Base-by-base conservation (phyloP, 2,113 vertebrate species). In the Leptobrachium ailaonicum region DNA sequence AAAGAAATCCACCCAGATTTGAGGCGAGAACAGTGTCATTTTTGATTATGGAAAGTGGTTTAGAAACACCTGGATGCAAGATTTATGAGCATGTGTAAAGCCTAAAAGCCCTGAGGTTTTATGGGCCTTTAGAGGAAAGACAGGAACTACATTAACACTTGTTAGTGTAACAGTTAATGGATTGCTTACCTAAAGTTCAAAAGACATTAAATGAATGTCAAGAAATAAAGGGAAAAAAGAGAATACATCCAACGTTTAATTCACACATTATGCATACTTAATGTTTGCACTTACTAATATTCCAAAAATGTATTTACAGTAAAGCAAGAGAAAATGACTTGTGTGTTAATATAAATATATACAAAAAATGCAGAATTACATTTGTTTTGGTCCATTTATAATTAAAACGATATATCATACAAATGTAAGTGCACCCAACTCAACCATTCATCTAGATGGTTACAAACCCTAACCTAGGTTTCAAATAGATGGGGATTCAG, bases 121-220 rank as follows among this genome's bases (percentile, higher is more conserved):
- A 93, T 82, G 83, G 87, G 83, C 80, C 90, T 90, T 90, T 64
- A 2, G 90, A 90, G 91, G 70, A 90, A 91, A 91, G 86, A 83
- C 90, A 90, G 89, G 90, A 92, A 91, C 87, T 89, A 82, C 86
- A 88, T 92, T 91, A 90, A 86, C 88, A 88, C 91, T 91, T 90
- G 87, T 90, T 90, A 88, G 82, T 83, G 71, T 83, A 86, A 80
- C 76, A 85, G 85, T 87, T 90, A 90, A 91, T 90, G 86, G 73
- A 88, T 76, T 85, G 82, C 83, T 87, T 87, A 89, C 83, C 87
- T 83, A 84, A 83, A 87, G 70, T 87, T 88, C 82, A 86, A 85
- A 84, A 85, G 2, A 2, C 9, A 71, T 80, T 73, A 85, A 83
- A 90, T 84, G 83, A 79, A 83, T 84, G 79, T 83, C 79, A 87